Percentiles rank a stretch among this genome's conserved stretches.
Evolutionary conservation across 2,113 vertebrate genomes (phyloP).

Genomic region (Benitochromis conjunctus): DNA sequence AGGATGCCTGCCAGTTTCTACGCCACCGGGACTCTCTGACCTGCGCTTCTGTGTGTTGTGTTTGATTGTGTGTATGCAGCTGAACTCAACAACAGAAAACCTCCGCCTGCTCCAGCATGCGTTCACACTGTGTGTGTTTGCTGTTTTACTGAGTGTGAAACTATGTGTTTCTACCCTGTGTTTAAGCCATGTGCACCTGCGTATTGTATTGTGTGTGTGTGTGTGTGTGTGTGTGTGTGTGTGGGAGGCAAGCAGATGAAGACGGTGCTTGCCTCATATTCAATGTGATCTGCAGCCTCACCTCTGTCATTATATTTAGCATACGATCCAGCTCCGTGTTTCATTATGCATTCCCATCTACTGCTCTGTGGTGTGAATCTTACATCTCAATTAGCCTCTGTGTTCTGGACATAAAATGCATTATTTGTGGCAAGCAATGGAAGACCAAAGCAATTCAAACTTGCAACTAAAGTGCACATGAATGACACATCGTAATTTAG

Average conservation of each 20-base stretch:
- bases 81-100: constrained; percentile 21
- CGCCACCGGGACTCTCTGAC: constrained; percentile 63
- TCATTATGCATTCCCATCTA: constrained; percentile 60
- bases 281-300: constrained; percentile 56
- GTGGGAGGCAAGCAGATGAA: constrained; percentile 56
- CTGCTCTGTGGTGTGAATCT: constrained; percentile 48
- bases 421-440: constrained; percentile 39
- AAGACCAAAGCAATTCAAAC: constrained; percentile 4
- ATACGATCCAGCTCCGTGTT: constrained; percentile 52
- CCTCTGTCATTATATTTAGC: constrained; percentile 69
- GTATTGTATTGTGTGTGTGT: neutral
- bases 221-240: constrained; percentile 5
- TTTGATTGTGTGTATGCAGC: constrained; percentile 23
- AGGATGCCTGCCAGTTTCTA: constrained; percentile 65
- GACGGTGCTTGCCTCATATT: constrained; percentile 52
- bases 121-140: neutral
- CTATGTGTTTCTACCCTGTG: neutral
- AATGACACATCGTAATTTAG: neutral
- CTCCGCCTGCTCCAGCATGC: constrained; percentile 12
- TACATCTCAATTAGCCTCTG: constrained; percentile 66
- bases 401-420: constrained; percentile 49
- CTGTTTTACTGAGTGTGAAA: neutral
- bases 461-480: neutral
- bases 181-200: neutral
- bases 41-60: constrained; percentile 40